A percentile compares a stretch with the other conserved stretches of the same genome.
Conservation (phyloP, 2,113 vertebrate genomes). For the Sebastes fasciatus region DNA sequence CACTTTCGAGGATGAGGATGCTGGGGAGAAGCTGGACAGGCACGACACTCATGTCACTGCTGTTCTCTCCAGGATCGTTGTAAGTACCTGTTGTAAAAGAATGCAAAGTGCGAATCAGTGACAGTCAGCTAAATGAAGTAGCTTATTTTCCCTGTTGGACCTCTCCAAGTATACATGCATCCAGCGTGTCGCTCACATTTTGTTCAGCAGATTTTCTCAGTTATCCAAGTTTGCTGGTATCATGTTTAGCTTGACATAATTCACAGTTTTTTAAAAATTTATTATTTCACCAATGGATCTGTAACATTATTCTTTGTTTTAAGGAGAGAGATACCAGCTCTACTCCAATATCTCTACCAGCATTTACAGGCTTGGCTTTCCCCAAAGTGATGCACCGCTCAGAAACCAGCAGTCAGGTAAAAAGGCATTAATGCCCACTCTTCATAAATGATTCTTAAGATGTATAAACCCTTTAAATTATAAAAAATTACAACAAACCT, state of each 20-base stretch:
- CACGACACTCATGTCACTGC: conserved; percentile 93
- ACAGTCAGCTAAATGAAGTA: background rate
- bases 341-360: conserved; percentile 86
- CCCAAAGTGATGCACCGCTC: conserved; percentile 91
- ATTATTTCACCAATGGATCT: background rate
- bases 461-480: background rate
- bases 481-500: background rate
- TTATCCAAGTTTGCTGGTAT: background rate
- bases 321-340: conserved; percentile 93
- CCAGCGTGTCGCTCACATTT: no score
- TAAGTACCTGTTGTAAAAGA: conserved; percentile 73
- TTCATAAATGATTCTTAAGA: background rate
- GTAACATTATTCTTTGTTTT: conserved; percentile 14
- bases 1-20: conserved; percentile 88
- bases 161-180: background rate
- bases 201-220: background rate
- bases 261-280: background rate
- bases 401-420: conserved; percentile 87
- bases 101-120: background rate
- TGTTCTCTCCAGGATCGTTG: conserved; percentile 93
- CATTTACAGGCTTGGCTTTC: conserved; percentile 88
- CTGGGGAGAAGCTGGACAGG: conserved; percentile 86
- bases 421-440: conserved; percentile 3
- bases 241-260: background rate
- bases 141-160: background rate